Evolutionary conservation across 2,113 vertebrate species (phyloP), one percentile per base, ranked within the genome.

Genomic region (Phasianus colchicus): DNA sequence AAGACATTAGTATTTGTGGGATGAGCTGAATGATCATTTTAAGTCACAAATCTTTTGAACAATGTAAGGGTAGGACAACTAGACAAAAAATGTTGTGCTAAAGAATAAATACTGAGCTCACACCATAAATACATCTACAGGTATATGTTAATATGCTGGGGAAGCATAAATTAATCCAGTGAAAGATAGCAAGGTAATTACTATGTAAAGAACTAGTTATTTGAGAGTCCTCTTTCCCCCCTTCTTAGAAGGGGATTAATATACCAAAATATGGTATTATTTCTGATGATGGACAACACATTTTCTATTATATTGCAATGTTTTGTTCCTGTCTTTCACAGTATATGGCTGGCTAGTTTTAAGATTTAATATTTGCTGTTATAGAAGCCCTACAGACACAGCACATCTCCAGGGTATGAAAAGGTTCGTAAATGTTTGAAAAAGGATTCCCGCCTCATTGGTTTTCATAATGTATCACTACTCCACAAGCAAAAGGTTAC

Each of bases 121-220:
- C 8, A n/a, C 11, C 11, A 6, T 77, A 86, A 85, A 9, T 38
- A 42, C 11, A 79, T 24, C 14, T 69, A 64, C n/a, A 91, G 20
- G 24, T 83, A 72, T 87, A 87, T 29, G 18, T 52, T 83, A 95
- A 87, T 76, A 61, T 50, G 17, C 11, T 90, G 10, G 29, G 47
- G 78, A 96, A 92, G 94, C 75, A 69, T 15, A 8, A 75, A 52
- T 5, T 80, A 79, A 93, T 88, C 54, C 50, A 76, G 36, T 64
- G 54, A 63, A 81, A 72, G 17, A 2, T 4, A 48, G 16, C 1
- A 27, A 80, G 34, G 25, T 84, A 73, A 90, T 87, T 85, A 63
- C 0, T 57, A 34, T 63, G 47, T 24, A 63, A 38, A 64, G 71
- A 34, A 1, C 0, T 30, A 72, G 38, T 15, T 47, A 18, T 11